Percentiles rank a stretch among this genome's conserved stretches.
Conservation (phyloP, 2,113 vertebrate genomes). For the Microcebus lehilahytsara region DNA sequence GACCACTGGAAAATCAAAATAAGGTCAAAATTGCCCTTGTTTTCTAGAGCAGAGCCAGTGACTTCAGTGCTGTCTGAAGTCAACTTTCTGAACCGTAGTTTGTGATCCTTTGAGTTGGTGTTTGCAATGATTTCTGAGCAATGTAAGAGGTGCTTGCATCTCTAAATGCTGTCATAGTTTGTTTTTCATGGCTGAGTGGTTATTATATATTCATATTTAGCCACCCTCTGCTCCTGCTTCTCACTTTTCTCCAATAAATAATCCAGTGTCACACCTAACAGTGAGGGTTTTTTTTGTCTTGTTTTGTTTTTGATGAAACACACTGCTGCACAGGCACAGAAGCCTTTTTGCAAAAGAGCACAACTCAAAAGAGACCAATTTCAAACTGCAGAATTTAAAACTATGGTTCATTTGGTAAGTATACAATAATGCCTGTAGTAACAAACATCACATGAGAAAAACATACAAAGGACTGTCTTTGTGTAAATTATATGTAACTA, state of each 20-base stretch:
- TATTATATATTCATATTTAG: slow-evolving; percentile 29
- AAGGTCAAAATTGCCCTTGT: not conserved
- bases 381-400: slow-evolving; percentile 33
- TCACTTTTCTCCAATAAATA: slow-evolving; percentile 24
- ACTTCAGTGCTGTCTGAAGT: not conserved
- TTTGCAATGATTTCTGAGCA: not conserved
- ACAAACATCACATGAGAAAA: slow-evolving; percentile 37
- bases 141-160: not conserved
- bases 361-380: slow-evolving; percentile 13
- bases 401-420: slow-evolving; percentile 40
- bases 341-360: slow-evolving; percentile 39
- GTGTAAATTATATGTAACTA: slow-evolving; percentile 47
- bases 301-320: not conserved
- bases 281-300: not conserved
- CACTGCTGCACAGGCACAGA: not conserved
- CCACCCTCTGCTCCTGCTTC: not conserved
- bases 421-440: slow-evolving; percentile 4
- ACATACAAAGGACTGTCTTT: slow-evolving; percentile 10
- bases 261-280: not conserved
- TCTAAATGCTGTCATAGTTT: not conserved
- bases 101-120: not conserved
- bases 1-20: not conserved
- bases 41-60: not conserved
- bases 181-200: slow-evolving; percentile 27
- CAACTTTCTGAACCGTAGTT: not conserved